Evolutionary conservation across 2,113 vertebrate species (phyloP).

Genomic region (Opisthocomus hoazin): DNA sequence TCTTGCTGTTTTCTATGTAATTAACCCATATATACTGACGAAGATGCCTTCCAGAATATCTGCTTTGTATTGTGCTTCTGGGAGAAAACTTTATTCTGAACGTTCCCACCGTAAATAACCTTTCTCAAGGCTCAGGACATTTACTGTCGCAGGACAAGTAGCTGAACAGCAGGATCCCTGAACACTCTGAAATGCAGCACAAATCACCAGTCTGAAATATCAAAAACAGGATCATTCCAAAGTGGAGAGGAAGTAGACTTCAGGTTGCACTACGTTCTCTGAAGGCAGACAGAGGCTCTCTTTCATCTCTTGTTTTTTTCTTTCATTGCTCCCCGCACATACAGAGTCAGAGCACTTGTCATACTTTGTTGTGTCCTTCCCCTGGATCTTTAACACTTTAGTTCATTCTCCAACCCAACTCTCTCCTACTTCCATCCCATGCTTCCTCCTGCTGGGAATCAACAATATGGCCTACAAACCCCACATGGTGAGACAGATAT

Average conservation of each 20-base stretch:
- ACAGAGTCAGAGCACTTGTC: background rate
- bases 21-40: background rate
- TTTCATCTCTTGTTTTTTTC: background rate
- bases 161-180: background rate
- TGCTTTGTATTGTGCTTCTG: background rate
- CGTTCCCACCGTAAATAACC: background rate
- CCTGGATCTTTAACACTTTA: background rate
- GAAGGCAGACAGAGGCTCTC: background rate
- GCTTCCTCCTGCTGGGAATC: background rate
- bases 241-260: background rate
- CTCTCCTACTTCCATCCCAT: background rate
- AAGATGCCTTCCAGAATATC: background rate
- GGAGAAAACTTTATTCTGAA: background rate
- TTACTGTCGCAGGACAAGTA: background rate
- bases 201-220: background rate
- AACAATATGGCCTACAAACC: background rate
- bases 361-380: background rate
- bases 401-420: background rate
- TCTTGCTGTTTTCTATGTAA: background rate
- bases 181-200: background rate
- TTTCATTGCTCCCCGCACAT: background rate
- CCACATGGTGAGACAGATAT: accelerated
- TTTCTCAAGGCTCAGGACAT: background rate
- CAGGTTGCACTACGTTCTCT: background rate
- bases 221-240: background rate